A percentile compares a stretch with the other conserved stretches of the same genome.
These are phyloP conservation scores for Acrobeloides nanus DNA, from an alignment of 2,888 invertebrate species.

Conservation along the genomic window DNA sequence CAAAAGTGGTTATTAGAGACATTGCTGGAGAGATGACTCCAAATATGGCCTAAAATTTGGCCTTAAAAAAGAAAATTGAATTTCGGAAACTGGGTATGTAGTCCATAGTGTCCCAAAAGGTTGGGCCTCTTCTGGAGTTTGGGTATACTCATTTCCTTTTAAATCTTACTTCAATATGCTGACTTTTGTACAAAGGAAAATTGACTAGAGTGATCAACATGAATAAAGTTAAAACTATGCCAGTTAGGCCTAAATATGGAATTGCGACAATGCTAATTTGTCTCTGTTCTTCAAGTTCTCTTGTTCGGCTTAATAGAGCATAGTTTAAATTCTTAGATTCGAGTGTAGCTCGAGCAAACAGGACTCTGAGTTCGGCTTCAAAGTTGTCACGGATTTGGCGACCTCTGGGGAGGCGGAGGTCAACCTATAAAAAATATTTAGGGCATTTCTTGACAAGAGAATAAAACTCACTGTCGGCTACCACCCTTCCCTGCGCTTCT, in stretches of 20 bases:
- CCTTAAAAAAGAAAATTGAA: no score
- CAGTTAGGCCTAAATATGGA: conserved; percentile 41
- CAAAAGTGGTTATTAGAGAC: conserved; percentile 47
- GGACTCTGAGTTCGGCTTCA: conserved; percentile 30
- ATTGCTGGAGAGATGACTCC: conserved; percentile 46
- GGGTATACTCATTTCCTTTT: no score
- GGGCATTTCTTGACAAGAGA: neutral
- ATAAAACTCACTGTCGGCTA: neutral
- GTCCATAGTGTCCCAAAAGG: no score
- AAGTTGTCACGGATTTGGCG: conserved; percentile 30
- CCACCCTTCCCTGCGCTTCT: no score
- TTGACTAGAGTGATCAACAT: conserved; percentile 44
- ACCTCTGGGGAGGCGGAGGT: conserved; percentile 31
- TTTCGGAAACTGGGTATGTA: no score
- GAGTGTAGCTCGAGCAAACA: conserved; percentile 34
- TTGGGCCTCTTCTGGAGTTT: no score
- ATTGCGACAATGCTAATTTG: conserved; percentile 41
- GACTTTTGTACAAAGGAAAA: conserved; percentile 40
- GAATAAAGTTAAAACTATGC: conserved; percentile 37
- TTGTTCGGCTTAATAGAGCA: conserved; percentile 33
- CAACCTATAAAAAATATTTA: conserved; percentile 23
- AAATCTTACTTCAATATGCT: conserved; percentile 39
- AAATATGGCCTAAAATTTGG: conserved; percentile 34
- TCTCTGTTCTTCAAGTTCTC: conserved; percentile 46
- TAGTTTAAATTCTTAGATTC: conserved; percentile 33